A percentile compares a stretch with the other conserved stretches of the same genome.
Evolutionary conservation across 2,113 vertebrate species (phyloP).

Genomic region (Anthoscopus minutus): DNA sequence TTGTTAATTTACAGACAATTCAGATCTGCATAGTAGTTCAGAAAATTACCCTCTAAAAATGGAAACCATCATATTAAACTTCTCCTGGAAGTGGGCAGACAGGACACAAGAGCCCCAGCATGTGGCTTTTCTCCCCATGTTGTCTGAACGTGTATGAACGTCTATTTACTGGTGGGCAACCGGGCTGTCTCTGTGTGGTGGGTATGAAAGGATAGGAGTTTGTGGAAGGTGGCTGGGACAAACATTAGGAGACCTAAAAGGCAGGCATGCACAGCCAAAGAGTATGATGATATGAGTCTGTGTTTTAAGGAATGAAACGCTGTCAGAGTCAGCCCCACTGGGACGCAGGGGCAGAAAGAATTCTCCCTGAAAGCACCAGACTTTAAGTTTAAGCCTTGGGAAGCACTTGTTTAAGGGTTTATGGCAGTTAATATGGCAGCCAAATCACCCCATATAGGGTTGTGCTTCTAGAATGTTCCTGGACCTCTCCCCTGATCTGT

Average conservation of each 20-base stretch:
- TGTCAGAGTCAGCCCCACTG: too few species aligned
- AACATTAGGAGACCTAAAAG: background rate
- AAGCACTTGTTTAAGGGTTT: too few species aligned
- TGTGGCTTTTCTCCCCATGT: background rate
- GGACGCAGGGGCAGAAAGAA: too few species aligned
- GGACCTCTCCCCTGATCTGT: too few species aligned
- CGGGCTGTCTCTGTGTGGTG: background rate
- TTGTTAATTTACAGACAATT: slow-evolving; percentile 5
- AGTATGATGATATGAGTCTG: background rate
- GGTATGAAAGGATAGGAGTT: background rate
- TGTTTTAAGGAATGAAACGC: background rate
- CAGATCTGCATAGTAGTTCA: background rate
- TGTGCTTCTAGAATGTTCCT: too few species aligned
- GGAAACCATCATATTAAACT: background rate
- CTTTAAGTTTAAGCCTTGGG: too few species aligned
- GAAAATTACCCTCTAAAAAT: slow-evolving; percentile 16
- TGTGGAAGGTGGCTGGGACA: background rate
- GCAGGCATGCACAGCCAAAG: background rate
- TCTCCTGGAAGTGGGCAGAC: background rate
- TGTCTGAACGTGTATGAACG: background rate
- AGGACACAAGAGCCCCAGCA: background rate
- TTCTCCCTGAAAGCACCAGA: too few species aligned
- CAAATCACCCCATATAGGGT: too few species aligned
- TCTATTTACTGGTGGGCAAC: background rate
- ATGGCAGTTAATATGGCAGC: too few species aligned